Conservation (phyloP, 92 coral and sea anemone species). For the Actinernus sp. region DNA sequence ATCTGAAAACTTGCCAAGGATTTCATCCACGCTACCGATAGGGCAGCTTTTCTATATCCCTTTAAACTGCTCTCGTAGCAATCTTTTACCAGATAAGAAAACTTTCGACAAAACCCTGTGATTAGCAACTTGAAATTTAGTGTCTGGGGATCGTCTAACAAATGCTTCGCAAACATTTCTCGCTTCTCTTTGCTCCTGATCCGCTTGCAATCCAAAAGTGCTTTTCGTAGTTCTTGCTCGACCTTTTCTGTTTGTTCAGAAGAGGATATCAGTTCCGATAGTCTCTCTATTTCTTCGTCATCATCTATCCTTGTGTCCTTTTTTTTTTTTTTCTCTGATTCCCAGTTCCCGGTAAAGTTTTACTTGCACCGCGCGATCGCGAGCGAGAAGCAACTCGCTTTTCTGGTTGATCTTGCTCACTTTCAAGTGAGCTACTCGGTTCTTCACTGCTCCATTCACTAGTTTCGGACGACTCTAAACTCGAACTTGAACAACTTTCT, state of each 20-base stretch:
- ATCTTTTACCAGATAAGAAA: conserved; percentile 28
- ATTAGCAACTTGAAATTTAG: conserved; percentile 12
- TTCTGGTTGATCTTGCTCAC: too few relatives aligned
- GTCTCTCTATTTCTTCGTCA: not conserved
- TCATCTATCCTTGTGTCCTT: too few relatives aligned
- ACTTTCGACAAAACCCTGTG: conserved; percentile 37
- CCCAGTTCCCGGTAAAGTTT: too few relatives aligned
- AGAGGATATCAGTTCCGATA: not conserved
- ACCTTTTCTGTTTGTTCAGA: not conserved
- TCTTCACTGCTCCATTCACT: too few relatives aligned
- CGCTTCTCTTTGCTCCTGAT: not conserved
- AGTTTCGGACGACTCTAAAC: too few relatives aligned
- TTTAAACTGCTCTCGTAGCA: not conserved
- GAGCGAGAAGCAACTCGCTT: too few relatives aligned
- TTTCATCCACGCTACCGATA: conserved; percentile 44
- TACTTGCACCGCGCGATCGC: too few relatives aligned
- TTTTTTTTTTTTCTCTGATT: too few relatives aligned
- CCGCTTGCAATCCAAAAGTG: not conserved
- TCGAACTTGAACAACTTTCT: too few relatives aligned
- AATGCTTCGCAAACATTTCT: conserved; percentile 7
- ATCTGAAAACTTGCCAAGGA: conserved; percentile 22
- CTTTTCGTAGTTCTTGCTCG: not conserved
- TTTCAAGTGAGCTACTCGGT: too few relatives aligned
- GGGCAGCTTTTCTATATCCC: conserved; percentile 14
- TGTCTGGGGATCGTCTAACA: conserved; percentile 7